Evolutionary conservation across 2,888 invertebrate genomes (phyloP), one percentile per base, ranked within the genome.

Genomic region (Agriotes lineatus): DNA sequence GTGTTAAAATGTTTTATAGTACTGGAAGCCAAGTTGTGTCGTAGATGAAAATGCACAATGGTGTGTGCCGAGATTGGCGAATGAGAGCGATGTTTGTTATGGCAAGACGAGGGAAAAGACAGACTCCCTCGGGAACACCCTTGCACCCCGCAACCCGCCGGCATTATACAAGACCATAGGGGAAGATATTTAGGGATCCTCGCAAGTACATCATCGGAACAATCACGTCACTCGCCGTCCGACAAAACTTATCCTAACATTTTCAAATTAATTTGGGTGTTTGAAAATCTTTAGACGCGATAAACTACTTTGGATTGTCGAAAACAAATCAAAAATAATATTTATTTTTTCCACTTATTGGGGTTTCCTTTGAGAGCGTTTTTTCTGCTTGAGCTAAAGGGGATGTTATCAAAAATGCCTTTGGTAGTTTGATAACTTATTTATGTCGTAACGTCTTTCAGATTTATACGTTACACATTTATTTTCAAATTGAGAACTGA

Each of bases 81-180:
- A 81, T 80, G 77, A 76, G 78, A 80, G 77, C 79, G 79, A 80
- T 82, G 82, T 82, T 82, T 82, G 81, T 82, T 82, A 81, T 81
- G 81, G 80, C 79, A 82, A 82, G 82, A 81, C 81, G 87, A 81
- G 82, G 81, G 82, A 81, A 81, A 88, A 87, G 88, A 88, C 82
- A 88, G 88, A 88, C 88, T 88, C 89, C 88, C 89, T 78, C 74
- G 88, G 87, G 89, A 81, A 72, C 73, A 85, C 85, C 84, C 86
- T 86, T 84, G 85, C 85, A 85, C 86, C 72, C 75, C 77, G 73
- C 75, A 72, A 73, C 76, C 79, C 78, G 77, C 77, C 72, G 70
- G 76, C 77, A 78, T 81, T 81, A 79, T 76, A 79, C 77, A 81
- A 78, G 80, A 79, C 80, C 78, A 77, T 78, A 76, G 78, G 78